Base-by-base conservation (phyloP, 2,888 invertebrate species). In the Amphipyra berbera region DNA sequence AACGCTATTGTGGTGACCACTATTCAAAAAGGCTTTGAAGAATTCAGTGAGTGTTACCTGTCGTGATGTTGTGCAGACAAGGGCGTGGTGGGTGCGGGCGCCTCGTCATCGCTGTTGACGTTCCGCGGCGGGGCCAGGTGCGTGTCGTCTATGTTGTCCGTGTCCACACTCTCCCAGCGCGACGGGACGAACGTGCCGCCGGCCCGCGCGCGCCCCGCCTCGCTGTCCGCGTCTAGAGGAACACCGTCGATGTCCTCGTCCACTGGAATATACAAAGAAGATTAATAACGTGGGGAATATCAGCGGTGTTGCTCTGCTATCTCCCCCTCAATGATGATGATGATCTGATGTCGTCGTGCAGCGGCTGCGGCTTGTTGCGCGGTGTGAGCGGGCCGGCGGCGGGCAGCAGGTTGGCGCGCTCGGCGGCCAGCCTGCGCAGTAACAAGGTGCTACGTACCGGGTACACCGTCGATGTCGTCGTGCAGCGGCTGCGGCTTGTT, bases 81-180 rank as follows among this genome's bases (percentile, higher is more conserved):
- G 21, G 83, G 82, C 61, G 83, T 72, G 61, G 73, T 67, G 44
- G 78, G 77, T 60, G 79, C 67, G 71, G 76, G 77, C 58, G 61
- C 41, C 63, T 74, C 77, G 52, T 68, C 77, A 62, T 60, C 76
- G 57, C 64, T 72, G 50, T 45, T n/a, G 7, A 21, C 38, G 12
- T 30, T 44, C 33, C 37, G 49, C 42, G 0, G 5, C 6, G 7
- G 47, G 65, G 48, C 21, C 21, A 21, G 21, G 2, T 21, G 56
- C 71, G 54, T 59, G 55, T 38, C 67, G 97, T 46, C 96, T 81
- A 97, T 50, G 97, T 97, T 65, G 41, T 6, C 96, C 15, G 98
- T 98, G 92, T 99, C 99, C 27, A 99, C 98, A 46, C 97, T 97
- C 95, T 99, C 99, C 99, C 99, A 99, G 89, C 98, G 98, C 1